Conservation (phyloP, 2,113 vertebrate genomes). For the Odontophorus gujanensis region DNA sequence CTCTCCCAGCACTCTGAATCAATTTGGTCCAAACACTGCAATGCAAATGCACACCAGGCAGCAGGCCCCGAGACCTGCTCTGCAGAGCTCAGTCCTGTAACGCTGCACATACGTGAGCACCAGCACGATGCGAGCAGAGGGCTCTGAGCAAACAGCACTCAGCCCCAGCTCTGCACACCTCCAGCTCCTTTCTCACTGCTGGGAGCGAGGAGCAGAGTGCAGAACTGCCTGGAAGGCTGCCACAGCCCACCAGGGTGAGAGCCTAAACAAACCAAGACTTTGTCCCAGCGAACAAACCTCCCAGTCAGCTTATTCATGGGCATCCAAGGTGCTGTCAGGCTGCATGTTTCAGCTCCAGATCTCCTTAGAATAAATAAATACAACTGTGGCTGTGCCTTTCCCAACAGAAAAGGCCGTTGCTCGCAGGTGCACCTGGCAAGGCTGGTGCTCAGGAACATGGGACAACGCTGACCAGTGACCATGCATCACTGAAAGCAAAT, state of each 20-base stretch:
- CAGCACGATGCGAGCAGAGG: background rate
- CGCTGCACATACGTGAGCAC: rapidly evolving
- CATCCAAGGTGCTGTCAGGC: background rate
- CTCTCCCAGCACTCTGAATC: background rate
- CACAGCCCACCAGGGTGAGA: background rate
- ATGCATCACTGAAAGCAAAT: background rate
- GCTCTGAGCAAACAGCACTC: background rate
- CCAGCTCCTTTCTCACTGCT: background rate
- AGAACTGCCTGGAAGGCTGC: background rate
- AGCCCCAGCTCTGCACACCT: background rate
- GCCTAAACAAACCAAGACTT: background rate
- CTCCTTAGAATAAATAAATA: background rate
- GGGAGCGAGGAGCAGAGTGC: background rate
- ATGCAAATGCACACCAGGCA: background rate
- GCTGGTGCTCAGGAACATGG: background rate
- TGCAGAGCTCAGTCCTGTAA: background rate
- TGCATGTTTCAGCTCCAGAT: background rate
- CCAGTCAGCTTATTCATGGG: background rate
- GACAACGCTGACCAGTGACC: background rate
- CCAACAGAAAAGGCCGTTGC: background rate
- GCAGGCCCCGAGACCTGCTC: background rate
- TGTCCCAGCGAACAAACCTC: background rate
- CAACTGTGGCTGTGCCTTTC: background rate
- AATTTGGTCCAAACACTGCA: rapidly evolving
- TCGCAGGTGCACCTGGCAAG: background rate